These are phyloP conservation scores for Ptilodon capucinus DNA, from an alignment of 2,888 invertebrate genomes.

Conservation along the genomic window DNA sequence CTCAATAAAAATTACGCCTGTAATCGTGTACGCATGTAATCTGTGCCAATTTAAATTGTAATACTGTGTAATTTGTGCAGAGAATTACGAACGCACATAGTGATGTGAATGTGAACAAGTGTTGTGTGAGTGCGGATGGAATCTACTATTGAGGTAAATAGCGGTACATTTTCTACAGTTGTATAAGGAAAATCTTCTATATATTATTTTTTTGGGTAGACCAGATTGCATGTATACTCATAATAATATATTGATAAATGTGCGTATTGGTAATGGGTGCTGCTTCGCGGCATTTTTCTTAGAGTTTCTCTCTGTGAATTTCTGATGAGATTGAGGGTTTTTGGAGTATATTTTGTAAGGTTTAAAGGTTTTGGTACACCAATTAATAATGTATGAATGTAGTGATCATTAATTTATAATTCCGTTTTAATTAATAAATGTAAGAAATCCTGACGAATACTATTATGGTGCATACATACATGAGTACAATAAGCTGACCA, in stretches of 20 bases:
- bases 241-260: constrained; percentile 17
- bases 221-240: constrained; percentile 14
- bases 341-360: neutral
- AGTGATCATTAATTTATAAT: no score
- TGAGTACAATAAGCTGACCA: no score
- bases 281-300: neutral
- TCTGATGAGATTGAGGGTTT: neutral
- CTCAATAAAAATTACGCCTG: constrained; percentile 32
- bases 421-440: no score
- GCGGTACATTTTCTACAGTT: constrained; percentile 23
- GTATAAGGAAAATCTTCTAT: constrained; percentile 26
- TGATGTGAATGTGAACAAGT: constrained; percentile 48
- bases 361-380: no score
- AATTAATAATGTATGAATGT: no score
- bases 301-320: neutral
- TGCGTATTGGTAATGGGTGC: neutral
- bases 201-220: constrained; percentile 13
- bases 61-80: constrained; percentile 31
- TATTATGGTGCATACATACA: no score
- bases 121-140: constrained; percentile 42
- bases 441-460: no score
- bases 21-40: constrained; percentile 21
- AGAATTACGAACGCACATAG: constrained; percentile 28
- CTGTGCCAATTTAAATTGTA: constrained; percentile 29
- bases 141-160: constrained; percentile 46